phyloP scores from a whole-genome alignment of 2,888 invertebrate species.

The Apotomis capreana region DNA sequence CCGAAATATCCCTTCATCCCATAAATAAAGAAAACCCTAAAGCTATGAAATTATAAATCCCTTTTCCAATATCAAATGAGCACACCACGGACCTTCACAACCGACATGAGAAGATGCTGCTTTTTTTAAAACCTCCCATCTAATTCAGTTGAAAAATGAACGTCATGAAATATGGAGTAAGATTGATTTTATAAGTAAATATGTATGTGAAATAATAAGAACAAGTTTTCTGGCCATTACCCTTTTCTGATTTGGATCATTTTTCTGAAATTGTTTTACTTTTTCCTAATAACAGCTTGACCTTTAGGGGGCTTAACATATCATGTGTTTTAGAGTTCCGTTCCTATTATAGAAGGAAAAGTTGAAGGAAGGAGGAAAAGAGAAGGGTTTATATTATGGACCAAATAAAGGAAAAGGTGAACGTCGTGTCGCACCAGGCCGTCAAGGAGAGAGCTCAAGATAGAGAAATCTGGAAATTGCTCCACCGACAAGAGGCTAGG shows the following conservation, averaged over 20 bases:
- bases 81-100: constrained; percentile 13
- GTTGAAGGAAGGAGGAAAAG: too few species aligned
- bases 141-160: background rate
- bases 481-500: too few species aligned
- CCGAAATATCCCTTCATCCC: background rate
- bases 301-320: constrained; percentile 12
- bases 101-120: constrained; percentile 23
- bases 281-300: constrained; percentile 25
- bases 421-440: too few species aligned
- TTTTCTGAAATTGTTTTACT: constrained; percentile 36
- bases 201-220: background rate
- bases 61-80: constrained; percentile 38
- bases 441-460: too few species aligned
- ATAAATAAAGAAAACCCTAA: constrained; percentile 29
- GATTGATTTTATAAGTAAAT: background rate
- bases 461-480: too few species aligned
- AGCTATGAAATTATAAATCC: constrained; percentile 38
- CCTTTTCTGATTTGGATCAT: constrained; percentile 23
- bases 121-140: background rate
- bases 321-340: background rate
- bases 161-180: background rate
- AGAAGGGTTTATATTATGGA: too few species aligned
- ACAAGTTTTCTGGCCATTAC: background rate
- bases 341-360: too few species aligned
- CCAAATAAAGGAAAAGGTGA: too few species aligned